Conservation (phyloP, 2,113 vertebrate species). For the Hippotragus niger region DNA sequence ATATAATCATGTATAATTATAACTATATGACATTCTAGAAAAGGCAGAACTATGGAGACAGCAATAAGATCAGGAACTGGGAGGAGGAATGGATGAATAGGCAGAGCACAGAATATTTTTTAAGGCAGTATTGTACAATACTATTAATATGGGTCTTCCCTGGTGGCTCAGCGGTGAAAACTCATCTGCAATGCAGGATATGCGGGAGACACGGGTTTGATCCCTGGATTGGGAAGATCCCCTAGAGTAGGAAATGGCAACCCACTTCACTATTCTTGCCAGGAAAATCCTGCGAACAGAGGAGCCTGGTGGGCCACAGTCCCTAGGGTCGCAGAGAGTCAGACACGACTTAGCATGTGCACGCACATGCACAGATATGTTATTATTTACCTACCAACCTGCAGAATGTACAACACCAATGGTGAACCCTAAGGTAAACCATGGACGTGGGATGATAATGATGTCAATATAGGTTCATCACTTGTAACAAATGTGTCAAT, state of each 20-base stretch:
- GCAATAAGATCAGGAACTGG: not conserved
- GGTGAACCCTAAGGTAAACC: not conserved
- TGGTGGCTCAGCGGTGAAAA: not conserved
- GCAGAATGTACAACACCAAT: not conserved
- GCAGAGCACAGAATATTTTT: not conserved
- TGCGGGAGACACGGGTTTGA: not conserved
- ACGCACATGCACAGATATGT: not conserved
- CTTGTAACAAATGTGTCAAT: not conserved
- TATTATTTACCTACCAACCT: not conserved
- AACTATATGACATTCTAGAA: not conserved
- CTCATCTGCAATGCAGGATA: not conserved
- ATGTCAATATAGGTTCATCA: not conserved
- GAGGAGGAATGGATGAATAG: not conserved
- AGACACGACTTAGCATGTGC: not conserved
- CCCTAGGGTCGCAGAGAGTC: not conserved
- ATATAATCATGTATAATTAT: not conserved
- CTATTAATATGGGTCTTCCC: not conserved
- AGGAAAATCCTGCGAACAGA: accelerated
- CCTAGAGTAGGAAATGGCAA: not conserved
- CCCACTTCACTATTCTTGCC: not conserved
- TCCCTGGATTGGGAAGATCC: not conserved
- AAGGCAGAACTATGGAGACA: not conserved
- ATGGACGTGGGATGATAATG: not conserved
- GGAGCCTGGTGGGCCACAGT: not conserved
- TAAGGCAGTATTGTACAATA: not conserved